Evolutionary conservation across 37 sponge, comb jelly and placozoan genomes (phyloP).

Genomic region (Beroe ovata): DNA sequence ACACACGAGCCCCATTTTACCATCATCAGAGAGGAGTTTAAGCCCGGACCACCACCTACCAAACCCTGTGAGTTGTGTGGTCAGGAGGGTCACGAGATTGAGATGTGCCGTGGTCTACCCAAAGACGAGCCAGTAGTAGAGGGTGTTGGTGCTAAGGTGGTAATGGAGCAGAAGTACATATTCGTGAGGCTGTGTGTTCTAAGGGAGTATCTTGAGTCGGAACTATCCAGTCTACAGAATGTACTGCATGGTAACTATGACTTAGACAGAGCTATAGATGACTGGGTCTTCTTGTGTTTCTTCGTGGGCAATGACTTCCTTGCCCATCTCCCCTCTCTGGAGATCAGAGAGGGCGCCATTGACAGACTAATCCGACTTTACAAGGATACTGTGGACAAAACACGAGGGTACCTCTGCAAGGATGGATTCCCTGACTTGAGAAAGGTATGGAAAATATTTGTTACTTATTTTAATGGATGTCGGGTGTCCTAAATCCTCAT

Average conservation of each 20-base stretch:
- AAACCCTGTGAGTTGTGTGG: constrained; percentile 95
- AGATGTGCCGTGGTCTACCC: constrained; percentile 83
- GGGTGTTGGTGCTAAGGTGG: constrained; percentile 76
- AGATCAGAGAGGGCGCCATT: constrained; percentile 97
- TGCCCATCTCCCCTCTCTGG: constrained; percentile 95
- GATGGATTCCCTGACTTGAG: constrained; percentile 58
- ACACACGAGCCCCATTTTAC: constrained; percentile 99
- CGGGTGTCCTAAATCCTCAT: too few species aligned
- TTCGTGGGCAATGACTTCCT: constrained; percentile 99
- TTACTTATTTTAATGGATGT: too few species aligned
- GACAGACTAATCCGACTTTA: constrained; percentile 89
- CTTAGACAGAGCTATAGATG: constrained; percentile 90
- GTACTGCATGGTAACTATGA: constrained; percentile 43
- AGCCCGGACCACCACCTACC: constrained; percentile 73
- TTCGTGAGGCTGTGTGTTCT: constrained; percentile 87
- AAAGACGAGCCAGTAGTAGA: constrained; percentile 79
- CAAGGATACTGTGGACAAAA: constrained; percentile 84
- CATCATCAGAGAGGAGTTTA: constrained; percentile 98
- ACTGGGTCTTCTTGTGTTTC: constrained; percentile 99
- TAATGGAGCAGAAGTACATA: constrained; percentile 87
- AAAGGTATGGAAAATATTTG: too few species aligned
- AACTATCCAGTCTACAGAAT: constrained; percentile 70
- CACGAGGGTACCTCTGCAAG: constrained; percentile 66
- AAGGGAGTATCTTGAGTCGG: constrained; percentile 93
- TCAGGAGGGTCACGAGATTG: constrained; percentile 87